Conservation (phyloP, 1,140 invertebrate genomes). For the Argopecten irradians region DNA sequence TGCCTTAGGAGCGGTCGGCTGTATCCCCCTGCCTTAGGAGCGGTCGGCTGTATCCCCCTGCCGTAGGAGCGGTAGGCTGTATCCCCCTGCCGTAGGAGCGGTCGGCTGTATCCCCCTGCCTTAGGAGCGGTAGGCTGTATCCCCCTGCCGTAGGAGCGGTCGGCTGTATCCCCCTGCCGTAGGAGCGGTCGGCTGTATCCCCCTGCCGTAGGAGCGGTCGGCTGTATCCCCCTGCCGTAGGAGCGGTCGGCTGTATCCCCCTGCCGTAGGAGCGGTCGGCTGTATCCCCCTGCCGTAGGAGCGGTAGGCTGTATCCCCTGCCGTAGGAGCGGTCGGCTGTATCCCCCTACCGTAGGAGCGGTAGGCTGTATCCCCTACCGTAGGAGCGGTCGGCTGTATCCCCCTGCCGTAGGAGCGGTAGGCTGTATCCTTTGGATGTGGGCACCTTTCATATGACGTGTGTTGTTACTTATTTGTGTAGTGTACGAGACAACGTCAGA, state of each 20-base stretch:
- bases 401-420: background rate
- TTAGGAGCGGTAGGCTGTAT: too few species aligned
- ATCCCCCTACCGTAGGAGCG: too few species aligned
- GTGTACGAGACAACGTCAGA: background rate
- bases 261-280: background rate
- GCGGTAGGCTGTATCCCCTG: too few species aligned
- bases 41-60: background rate
- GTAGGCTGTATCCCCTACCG: too few species aligned
- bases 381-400: background rate
- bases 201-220: background rate
- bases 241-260: too few species aligned
- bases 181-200: too few species aligned
- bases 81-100: background rate
- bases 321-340: background rate
- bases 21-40: too few species aligned
- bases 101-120: background rate
- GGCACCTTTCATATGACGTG: background rate
- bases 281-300: conserved; percentile 17
- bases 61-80: too few species aligned
- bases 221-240: background rate
- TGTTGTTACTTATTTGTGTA: background rate
- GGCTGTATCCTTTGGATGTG: background rate
- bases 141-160: background rate
- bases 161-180: background rate
- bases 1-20: too few species aligned